A percentile compares a stretch with the other conserved stretches of the same genome.
Evolutionary conservation across 1,140 invertebrate species (phyloP).

Genomic region (Drosophila oshimai): DNA sequence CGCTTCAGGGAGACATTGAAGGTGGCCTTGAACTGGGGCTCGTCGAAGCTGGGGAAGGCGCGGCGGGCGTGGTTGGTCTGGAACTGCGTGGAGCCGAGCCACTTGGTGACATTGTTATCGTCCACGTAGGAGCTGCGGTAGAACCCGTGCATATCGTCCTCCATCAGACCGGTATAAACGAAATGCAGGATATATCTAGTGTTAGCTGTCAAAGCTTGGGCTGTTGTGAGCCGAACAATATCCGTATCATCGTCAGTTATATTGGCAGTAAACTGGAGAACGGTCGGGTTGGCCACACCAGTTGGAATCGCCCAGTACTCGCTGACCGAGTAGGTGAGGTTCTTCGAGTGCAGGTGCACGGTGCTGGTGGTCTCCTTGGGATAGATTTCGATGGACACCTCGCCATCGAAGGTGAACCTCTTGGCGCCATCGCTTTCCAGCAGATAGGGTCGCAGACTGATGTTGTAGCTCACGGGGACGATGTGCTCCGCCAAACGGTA

Average conservation of each 20-base stretch:
- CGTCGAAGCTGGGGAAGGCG: constrained; percentile 95
- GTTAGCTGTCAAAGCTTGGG: constrained; percentile 56
- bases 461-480: constrained; percentile 86
- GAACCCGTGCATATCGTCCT: constrained; percentile 88
- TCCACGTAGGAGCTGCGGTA: constrained; percentile 90
- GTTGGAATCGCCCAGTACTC: constrained; percentile 58
- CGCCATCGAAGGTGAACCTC: constrained; percentile 86
- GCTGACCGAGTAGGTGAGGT: constrained; percentile 83
- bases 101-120: constrained; percentile 78
- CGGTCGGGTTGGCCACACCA: neutral
- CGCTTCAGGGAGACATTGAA: constrained; percentile 87
- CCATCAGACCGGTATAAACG: constrained; percentile 84
- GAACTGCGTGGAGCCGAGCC: constrained; percentile 91
- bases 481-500: constrained; percentile 57
- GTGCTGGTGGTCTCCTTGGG: constrained; percentile 52
- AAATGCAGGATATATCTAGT: constrained; percentile 83
- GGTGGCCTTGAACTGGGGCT: constrained; percentile 91
- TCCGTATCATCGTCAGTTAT: constrained; percentile 36
- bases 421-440: constrained; percentile 82
- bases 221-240: constrained; percentile 76
- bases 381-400: constrained; percentile 84
- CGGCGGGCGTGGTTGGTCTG: constrained; percentile 90
- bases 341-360: constrained; percentile 87
- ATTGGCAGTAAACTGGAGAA: neutral
- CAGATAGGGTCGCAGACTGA: constrained; percentile 86